Conservation (phyloP, 2,113 vertebrate species). For the Silurus asotus region DNA sequence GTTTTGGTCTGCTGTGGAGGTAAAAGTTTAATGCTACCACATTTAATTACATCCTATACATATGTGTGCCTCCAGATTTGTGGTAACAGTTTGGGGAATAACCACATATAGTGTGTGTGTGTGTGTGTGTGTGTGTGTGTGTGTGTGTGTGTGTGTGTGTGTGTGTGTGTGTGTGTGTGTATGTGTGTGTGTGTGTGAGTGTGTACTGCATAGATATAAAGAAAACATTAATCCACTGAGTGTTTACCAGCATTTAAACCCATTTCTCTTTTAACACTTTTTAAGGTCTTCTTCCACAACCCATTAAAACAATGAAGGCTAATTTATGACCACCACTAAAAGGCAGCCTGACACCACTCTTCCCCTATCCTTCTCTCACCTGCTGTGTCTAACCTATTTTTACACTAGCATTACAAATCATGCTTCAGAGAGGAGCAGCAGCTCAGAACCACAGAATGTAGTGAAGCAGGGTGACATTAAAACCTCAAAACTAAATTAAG, state of each 20-base stretch:
- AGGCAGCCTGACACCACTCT: conserved; percentile 14
- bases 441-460: background rate
- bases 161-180: too few relatives aligned
- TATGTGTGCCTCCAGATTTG: too few relatives aligned
- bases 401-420: conserved; percentile 39
- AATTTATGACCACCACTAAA: background rate
- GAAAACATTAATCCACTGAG: background rate
- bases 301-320: background rate
- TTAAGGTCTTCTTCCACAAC: background rate
- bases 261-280: background rate
- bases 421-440: conserved; percentile 11
- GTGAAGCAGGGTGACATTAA: background rate
- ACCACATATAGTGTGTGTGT: too few relatives aligned
- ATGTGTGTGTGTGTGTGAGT: too few relatives aligned
- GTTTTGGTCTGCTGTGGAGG: too few relatives aligned
- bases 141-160: too few relatives aligned
- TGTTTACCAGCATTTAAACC: background rate
- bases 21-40: too few relatives aligned
- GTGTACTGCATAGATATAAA: too few relatives aligned
- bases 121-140: too few relatives aligned
- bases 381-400: conserved; percentile 36
- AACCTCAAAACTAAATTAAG: background rate
- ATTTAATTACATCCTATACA: too few relatives aligned
- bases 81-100: too few relatives aligned
- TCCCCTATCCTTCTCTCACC: conserved; percentile 1